These are phyloP conservation scores for Andrena haemorrhoa DNA, from an alignment of 2,888 invertebrate species.

Conservation along the genomic window DNA sequence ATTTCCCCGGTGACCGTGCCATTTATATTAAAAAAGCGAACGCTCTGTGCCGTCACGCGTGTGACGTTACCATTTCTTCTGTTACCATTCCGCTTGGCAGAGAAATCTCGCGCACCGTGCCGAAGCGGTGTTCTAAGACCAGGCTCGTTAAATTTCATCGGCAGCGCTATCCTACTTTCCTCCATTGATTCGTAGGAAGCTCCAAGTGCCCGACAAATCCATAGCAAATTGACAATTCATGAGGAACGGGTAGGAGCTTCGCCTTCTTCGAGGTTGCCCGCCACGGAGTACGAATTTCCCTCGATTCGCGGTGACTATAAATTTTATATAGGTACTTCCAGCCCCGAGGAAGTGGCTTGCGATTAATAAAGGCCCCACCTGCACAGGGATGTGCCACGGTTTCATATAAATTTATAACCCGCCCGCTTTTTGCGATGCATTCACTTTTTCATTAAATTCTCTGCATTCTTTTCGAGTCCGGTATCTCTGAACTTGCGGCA, in stretches of 20 bases:
- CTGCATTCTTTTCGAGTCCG: too few relatives aligned
- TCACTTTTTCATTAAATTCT: background rate
- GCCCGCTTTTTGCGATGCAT: too few relatives aligned
- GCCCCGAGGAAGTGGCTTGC: too few relatives aligned
- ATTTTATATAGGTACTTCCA: background rate
- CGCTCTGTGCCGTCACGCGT: background rate
- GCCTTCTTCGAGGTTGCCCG: constrained; percentile 4
- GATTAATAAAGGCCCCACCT: too few relatives aligned
- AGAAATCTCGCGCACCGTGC: background rate
- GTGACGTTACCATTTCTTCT: background rate
- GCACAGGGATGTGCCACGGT: too few relatives aligned
- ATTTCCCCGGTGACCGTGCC: background rate
- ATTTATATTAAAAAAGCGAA: constrained; percentile 3
- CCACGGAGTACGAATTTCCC: constrained; percentile 21
- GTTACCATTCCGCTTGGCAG: background rate
- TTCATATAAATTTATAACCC: too few relatives aligned
- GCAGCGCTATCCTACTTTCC: constrained; percentile 36
- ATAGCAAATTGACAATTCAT: background rate
- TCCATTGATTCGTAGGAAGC: constrained; percentile 7
- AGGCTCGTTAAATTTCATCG: background rate
- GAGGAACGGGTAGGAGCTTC: constrained; percentile 5
- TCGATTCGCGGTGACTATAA: background rate
- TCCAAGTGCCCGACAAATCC: background rate
- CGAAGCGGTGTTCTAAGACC: background rate
- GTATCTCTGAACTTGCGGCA: background rate